Conservation (phyloP, 1,140 invertebrate species). For the Pachypsylla venusta region DNA sequence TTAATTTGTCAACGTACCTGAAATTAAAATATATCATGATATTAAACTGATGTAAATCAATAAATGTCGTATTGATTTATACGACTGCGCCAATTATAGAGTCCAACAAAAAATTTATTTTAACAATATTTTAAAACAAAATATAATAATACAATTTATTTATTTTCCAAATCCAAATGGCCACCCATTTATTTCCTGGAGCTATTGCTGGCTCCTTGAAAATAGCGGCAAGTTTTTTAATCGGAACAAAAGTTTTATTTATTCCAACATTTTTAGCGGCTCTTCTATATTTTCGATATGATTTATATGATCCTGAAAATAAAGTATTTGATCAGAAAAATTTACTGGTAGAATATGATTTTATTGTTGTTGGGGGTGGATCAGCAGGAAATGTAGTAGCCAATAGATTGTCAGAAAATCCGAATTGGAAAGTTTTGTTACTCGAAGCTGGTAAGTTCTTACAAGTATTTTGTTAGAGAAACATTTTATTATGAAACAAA, state of each 20-base stretch:
- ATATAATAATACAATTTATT: too few species aligned
- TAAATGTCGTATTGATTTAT: too few species aligned
- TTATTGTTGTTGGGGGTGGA: conserved; percentile 63
- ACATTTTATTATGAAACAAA: too few species aligned
- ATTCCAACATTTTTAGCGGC: conserved; percentile 60
- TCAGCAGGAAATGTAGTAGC: conserved; percentile 77
- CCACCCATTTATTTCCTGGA: background rate
- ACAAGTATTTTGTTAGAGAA: too few species aligned
- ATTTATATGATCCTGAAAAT: conserved; percentile 69
- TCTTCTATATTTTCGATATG: conserved; percentile 70
- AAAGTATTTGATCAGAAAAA: conserved; percentile 50
- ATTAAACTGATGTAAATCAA: too few species aligned
- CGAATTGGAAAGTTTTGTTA: conserved; percentile 60
- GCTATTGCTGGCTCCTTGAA: conserved; percentile 41
- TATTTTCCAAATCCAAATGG: too few species aligned
- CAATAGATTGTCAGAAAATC: conserved; percentile 62
- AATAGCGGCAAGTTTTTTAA: conserved; percentile 46
- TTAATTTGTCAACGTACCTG: too few species aligned
- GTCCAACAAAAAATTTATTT: too few species aligned
- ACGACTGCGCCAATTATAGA: too few species aligned
- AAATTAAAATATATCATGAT: too few species aligned
- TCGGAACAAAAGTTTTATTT: conserved; percentile 52
- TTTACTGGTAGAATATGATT: conserved; percentile 53
- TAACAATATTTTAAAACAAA: too few species aligned
- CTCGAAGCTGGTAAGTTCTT: conserved; percentile 56